Conservation (phyloP, 2,888 invertebrate genomes). For the Scelioninae gen. 2 region DNA sequence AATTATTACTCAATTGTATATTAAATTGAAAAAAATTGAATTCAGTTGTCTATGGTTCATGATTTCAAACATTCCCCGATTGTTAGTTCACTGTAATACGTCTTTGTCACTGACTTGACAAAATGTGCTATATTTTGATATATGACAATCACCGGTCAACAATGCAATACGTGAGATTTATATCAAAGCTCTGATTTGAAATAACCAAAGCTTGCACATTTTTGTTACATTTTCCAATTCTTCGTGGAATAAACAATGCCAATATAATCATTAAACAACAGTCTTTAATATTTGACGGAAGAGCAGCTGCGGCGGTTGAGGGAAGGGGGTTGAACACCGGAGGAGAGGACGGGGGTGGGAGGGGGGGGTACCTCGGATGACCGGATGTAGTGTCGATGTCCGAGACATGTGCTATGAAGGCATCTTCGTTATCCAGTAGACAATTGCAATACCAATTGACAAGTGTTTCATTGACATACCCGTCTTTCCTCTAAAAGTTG, state of each 20-base stretch:
- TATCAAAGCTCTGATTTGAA: no score
- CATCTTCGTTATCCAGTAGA: slow-evolving; percentile 51
- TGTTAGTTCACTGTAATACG: no score
- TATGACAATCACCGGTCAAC: no score
- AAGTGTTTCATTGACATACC: slow-evolving; percentile 37
- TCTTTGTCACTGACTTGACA: no score
- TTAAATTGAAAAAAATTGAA: no score
- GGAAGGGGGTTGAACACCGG: slow-evolving; percentile 31
- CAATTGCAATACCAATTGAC: slow-evolving; percentile 61
- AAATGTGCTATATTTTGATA: no score
- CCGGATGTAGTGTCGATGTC: slow-evolving; percentile 72
- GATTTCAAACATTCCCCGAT: no score
- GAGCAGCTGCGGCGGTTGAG: slow-evolving; percentile 6
- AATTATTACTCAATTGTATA: no score
- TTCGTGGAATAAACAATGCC: slow-evolving; percentile 26
- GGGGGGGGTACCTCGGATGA: slow-evolving; percentile 61
- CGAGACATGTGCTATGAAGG: slow-evolving; percentile 65
- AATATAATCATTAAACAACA: slow-evolving; percentile 38
- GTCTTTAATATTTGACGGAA: slow-evolving; percentile 41
- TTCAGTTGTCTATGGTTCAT: no score
- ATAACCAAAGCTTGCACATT: no score
- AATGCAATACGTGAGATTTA: no score
- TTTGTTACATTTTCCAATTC: no score
- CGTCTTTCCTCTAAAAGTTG: slow-evolving; percentile 24
- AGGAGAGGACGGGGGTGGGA: slow-evolving; percentile 47